phyloP scores from a whole-genome alignment of 2,113 vertebrate genomes.

The Passer domesticus region DNA sequence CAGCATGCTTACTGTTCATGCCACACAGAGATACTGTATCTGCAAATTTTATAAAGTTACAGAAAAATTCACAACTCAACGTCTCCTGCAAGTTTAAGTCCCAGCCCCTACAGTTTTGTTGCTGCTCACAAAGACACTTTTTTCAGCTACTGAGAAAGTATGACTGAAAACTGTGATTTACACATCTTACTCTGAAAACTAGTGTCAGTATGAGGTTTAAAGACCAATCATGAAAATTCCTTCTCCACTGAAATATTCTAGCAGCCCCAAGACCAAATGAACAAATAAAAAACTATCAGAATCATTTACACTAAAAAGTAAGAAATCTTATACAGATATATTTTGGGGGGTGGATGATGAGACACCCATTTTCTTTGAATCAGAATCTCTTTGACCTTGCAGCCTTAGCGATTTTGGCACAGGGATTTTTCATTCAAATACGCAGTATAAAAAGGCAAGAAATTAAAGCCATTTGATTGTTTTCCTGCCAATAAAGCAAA shows the following conservation, averaged over 20 bases:
- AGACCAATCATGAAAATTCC: not conserved
- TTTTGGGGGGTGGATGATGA: not conserved
- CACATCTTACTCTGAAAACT: not conserved
- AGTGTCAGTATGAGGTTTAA: not conserved
- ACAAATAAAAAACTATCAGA: not conserved
- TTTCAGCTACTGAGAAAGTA: not conserved
- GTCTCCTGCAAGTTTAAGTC: not conserved
- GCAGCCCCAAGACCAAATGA: not conserved
- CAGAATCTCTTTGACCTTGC: not conserved
- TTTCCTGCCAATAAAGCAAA: not conserved
- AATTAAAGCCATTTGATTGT: not conserved
- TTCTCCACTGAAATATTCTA: not conserved
- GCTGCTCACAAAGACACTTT: not conserved
- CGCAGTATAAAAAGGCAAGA: not conserved
- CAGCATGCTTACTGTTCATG: not conserved
- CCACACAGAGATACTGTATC: not conserved
- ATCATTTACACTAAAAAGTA: not conserved
- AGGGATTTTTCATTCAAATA: not conserved
- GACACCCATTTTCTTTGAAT: not conserved
- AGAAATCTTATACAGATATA: not conserved
- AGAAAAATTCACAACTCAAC: not conserved
- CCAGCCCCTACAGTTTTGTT: not conserved
- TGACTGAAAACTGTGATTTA: not conserved
- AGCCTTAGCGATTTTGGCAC: not conserved
- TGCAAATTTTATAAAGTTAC: not conserved